A percentile compares a stretch with the other conserved stretches of the same genome.
Conservation (phyloP, 2,888 invertebrate species). For the Tiliacea aurago region DNA sequence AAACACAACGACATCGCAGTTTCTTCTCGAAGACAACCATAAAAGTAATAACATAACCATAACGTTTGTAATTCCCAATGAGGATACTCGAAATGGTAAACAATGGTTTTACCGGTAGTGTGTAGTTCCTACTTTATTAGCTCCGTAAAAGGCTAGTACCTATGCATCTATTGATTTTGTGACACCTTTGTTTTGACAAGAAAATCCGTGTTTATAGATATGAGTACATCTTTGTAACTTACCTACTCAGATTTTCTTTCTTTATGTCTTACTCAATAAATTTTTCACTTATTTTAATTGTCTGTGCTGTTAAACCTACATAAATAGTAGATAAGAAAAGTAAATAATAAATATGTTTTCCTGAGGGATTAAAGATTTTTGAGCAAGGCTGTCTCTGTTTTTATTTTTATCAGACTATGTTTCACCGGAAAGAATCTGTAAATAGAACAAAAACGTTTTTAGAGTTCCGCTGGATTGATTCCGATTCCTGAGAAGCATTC, state of each 20-base stretch:
- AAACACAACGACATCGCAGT: constrained; percentile 18
- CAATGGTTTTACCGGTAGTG: constrained; percentile 25
- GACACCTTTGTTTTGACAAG: background rate
- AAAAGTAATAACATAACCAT: constrained; percentile 49
- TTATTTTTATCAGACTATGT: background rate
- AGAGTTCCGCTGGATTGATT: background rate
- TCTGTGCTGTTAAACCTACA: background rate
- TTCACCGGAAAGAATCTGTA: background rate
- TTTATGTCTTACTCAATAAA: background rate
- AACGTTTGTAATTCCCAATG: constrained; percentile 36
- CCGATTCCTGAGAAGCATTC: constrained; percentile 25
- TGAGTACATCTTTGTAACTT: background rate
- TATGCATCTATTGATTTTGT: constrained; percentile 22
- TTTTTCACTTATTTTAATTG: background rate
- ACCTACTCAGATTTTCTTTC: background rate
- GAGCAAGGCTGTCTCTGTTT: background rate
- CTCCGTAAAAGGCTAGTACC: constrained; percentile 12
- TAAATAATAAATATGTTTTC: background rate
- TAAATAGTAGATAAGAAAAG: background rate
- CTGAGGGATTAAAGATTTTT: background rate
- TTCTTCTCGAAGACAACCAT: constrained; percentile 23
- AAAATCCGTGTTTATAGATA: background rate
- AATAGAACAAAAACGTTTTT: background rate
- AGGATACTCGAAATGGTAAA: constrained; percentile 42
- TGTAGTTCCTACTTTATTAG: constrained; percentile 8